phyloP scores from a whole-genome alignment of 2,888 invertebrate genomes.

The Eupithecia dodoneata region DNA sequence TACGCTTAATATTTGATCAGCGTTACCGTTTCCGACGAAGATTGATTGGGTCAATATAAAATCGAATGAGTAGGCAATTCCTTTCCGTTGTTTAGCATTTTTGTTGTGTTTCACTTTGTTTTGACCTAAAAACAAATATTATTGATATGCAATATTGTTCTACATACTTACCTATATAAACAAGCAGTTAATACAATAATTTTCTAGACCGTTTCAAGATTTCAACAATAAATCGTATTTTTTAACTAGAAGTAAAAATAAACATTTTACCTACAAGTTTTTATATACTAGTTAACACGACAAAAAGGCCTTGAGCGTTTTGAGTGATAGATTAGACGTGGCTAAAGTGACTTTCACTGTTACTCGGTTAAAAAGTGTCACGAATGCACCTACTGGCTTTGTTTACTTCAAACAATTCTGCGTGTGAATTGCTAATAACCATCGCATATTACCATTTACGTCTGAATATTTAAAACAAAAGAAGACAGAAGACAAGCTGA shows the following conservation, averaged over 20 bases:
- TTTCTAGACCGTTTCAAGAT: neutral
- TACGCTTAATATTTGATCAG: slow-evolving; percentile 50
- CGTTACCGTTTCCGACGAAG: slow-evolving; percentile 39
- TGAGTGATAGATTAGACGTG: slow-evolving; percentile 56
- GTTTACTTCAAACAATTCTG: slow-evolving; percentile 8
- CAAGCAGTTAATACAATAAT: neutral
- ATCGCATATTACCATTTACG: neutral
- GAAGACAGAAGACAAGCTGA: too few species aligned
- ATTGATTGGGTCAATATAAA: slow-evolving; percentile 44
- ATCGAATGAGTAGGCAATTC: slow-evolving; percentile 40
- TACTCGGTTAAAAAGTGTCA: slow-evolving; percentile 58
- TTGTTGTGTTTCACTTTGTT: neutral
- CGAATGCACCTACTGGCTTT: slow-evolving; percentile 24
- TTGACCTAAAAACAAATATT: neutral
- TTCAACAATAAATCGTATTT: neutral
- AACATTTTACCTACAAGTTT: neutral
- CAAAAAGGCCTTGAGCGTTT: slow-evolving; percentile 34
- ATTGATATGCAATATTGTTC: neutral
- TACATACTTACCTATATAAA: neutral
- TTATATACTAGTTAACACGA: slow-evolving; percentile 1
- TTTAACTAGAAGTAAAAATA: neutral
- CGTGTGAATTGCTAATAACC: slow-evolving; percentile 2
- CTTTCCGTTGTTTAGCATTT: neutral
- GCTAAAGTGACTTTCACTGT: slow-evolving; percentile 71
- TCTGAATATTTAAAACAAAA: neutral